phyloP scores from a whole-genome alignment of 2,888 invertebrate species.

The Neuroscelio doddi region DNA sequence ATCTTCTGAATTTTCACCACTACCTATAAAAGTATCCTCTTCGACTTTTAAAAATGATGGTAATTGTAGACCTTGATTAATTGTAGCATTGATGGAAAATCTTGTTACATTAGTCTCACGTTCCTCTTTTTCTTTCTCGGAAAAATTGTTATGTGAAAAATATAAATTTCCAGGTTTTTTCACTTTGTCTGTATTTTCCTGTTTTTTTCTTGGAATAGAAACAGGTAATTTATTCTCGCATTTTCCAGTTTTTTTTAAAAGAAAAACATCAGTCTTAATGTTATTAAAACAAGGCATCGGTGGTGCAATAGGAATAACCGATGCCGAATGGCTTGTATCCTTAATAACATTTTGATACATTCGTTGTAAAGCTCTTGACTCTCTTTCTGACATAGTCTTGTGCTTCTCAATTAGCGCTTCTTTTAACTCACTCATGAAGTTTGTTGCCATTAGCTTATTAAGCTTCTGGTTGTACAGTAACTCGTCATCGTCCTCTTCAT shows the following conservation, averaged over 20 bases:
- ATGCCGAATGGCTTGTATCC: not conserved
- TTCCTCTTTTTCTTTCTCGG: conserved; percentile 18
- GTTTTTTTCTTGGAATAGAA: conserved; percentile 34
- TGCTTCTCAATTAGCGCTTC: conserved; percentile 65
- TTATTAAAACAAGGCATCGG: conserved; percentile 32
- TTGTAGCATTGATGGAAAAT: conserved; percentile 48
- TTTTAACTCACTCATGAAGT: conserved; percentile 67
- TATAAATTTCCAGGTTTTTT: conserved; percentile 10
- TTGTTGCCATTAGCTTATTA: conserved; percentile 60
- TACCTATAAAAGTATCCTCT: conserved; percentile 66
- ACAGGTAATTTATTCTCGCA: conserved; percentile 23
- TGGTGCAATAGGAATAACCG: conserved; percentile 47
- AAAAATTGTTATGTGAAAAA: conserved; percentile 16
- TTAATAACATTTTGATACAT: conserved; percentile 52
- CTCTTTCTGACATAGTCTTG: conserved; percentile 65
- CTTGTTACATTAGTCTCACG: conserved; percentile 27
- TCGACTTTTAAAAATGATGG: conserved; percentile 52
- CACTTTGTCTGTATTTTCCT: not conserved
- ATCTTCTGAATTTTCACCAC: conserved; percentile 68
- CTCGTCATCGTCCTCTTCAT: conserved; percentile 54
- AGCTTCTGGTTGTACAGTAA: conserved; percentile 52
- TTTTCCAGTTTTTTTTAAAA: not conserved
- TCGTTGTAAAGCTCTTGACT: conserved; percentile 62
- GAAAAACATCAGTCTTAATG: not conserved
- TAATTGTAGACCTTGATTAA: conserved; percentile 38